phyloP scores from a whole-genome alignment of 2,888 invertebrate genomes.

The Heliconius ethilla region DNA sequence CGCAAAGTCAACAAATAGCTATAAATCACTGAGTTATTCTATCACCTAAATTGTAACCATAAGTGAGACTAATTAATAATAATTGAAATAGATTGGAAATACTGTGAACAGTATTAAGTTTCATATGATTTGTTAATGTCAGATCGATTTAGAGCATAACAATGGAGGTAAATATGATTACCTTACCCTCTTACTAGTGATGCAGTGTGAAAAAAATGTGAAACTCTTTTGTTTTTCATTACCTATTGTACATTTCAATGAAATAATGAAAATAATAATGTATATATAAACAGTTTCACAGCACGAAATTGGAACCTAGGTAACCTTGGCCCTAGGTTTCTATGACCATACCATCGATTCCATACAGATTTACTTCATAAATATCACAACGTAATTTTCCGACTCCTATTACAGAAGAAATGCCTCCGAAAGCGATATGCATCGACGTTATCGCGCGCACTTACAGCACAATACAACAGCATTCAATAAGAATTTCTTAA shows the following conservation, averaged over 20 bases:
- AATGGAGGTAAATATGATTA: no score
- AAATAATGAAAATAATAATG: no score
- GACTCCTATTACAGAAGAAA: background rate
- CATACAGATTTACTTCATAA: background rate
- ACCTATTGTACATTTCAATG: no score
- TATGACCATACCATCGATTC: background rate
- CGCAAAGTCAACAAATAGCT: slow-evolving; percentile 17
- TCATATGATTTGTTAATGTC: background rate
- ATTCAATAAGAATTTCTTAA: slow-evolving; percentile 33
- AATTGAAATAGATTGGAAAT: slow-evolving; percentile 21
- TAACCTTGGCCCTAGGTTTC: background rate
- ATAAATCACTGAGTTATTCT: slow-evolving; percentile 15
- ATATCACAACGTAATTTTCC: background rate
- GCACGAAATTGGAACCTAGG: background rate
- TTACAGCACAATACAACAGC: slow-evolving; percentile 27
- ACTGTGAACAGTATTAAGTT: background rate
- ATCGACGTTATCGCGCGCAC: slow-evolving; percentile 18
- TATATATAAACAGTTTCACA: no score
- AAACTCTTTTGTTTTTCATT: background rate
- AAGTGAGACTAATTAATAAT: slow-evolving; percentile 17
- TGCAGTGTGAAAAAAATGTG: background rate
- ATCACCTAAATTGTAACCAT: slow-evolving; percentile 6
- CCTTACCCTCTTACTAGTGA: background rate
- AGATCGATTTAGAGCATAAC: background rate
- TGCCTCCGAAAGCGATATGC: slow-evolving; percentile 6